Percentiles rank a stretch among this genome's conserved stretches.
phyloP scores from a whole-genome alignment of 2,888 invertebrate species.

The Apamea anceps region DNA sequence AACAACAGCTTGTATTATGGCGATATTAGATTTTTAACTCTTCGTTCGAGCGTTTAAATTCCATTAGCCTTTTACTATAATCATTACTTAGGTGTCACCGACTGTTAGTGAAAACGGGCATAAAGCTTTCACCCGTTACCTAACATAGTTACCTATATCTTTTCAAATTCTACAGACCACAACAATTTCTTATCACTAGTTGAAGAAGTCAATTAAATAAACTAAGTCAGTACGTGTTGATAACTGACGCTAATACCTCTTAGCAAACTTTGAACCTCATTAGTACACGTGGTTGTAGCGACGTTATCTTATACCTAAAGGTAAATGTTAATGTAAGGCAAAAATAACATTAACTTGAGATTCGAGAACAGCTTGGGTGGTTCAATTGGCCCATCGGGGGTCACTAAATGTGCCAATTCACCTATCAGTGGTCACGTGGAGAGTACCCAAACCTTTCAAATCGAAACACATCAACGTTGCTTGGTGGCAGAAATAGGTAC shows the following conservation, averaged over 20 bases:
- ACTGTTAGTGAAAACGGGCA: background rate
- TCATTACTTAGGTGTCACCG: background rate
- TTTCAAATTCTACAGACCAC: background rate
- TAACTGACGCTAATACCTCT: background rate
- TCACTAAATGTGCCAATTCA: background rate
- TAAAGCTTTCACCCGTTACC: too few species aligned
- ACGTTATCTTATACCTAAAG: slow-evolving; percentile 15
- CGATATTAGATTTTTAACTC: background rate
- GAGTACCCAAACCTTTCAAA: background rate
- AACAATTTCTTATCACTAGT: slow-evolving; percentile 21
- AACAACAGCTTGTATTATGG: too few species aligned
- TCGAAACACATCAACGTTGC: background rate
- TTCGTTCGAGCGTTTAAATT: background rate
- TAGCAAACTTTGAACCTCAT: slow-evolving; percentile 42
- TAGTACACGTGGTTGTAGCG: slow-evolving; percentile 16
- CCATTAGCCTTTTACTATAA: background rate
- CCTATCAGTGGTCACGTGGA: background rate
- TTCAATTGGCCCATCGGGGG: background rate
- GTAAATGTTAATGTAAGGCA: background rate
- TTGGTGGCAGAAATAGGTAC: background rate
- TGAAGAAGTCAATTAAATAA: slow-evolving; percentile 15
- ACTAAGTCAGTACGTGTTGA: slow-evolving; percentile 8
- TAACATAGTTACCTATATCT: background rate
- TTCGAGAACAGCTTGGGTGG: background rate
- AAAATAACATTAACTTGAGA: background rate